Conservation (phyloP, 2,797 vertebrate species). For the Cynopterus sphinx region DNA sequence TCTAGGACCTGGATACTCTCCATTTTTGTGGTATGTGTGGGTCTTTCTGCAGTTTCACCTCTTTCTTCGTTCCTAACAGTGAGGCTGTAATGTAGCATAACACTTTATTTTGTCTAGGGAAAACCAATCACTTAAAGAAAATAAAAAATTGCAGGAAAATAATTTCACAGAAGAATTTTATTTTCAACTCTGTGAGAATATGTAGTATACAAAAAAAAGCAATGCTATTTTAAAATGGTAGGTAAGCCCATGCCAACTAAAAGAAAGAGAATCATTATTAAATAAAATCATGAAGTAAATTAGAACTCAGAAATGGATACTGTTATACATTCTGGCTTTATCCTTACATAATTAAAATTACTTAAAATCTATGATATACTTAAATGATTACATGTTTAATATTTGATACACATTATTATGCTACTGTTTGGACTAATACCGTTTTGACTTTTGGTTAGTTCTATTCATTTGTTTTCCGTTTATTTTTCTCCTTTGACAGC, state of each 20-base stretch:
- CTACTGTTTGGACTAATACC: background rate
- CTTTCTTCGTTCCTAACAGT: constrained; percentile 96
- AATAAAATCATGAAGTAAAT: background rate
- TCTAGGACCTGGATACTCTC: constrained; percentile 95
- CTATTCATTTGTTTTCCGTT: background rate
- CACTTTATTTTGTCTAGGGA: constrained; percentile 87
- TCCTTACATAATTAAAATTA: background rate
- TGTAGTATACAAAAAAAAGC: background rate
- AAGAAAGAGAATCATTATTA: background rate
- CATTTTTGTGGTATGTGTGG: constrained; percentile 94
- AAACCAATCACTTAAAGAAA: constrained; percentile 75
- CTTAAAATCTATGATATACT: background rate
- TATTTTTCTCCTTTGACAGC: background rate
- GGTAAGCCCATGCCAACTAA: background rate
- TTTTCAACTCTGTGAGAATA: background rate
- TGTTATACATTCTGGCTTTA: background rate
- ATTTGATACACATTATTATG: background rate
- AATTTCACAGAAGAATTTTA: background rate
- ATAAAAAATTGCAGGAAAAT: background rate
- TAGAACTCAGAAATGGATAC: background rate
- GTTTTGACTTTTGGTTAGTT: constrained; percentile 13
- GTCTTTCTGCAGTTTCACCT: constrained; percentile 91
- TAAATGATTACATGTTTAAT: background rate
- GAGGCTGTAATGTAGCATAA: constrained; percentile 89
- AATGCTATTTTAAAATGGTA: background rate